Evolutionary conservation across 2,888 invertebrate genomes (phyloP).

Genomic region (Andrena bicolor): DNA sequence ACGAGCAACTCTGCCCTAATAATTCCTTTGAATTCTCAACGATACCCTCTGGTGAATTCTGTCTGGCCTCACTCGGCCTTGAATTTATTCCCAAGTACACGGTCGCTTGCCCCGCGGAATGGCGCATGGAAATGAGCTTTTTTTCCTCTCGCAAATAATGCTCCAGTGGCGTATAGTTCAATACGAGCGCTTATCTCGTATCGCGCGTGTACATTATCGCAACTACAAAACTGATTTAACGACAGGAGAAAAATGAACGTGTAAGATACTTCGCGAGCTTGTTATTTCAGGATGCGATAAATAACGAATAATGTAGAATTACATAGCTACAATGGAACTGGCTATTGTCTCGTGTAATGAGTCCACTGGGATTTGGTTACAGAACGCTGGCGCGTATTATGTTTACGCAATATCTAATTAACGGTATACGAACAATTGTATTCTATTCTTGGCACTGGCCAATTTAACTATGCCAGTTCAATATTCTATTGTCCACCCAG

Average conservation of each 20-base stretch:
- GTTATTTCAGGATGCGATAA: background rate
- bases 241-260: background rate
- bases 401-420: background rate
- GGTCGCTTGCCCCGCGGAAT: background rate
- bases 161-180: background rate
- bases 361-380: background rate
- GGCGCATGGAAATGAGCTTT: constrained; percentile 17
- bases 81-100: background rate
- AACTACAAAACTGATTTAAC: constrained; percentile 9
- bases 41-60: constrained; percentile 33
- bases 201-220: constrained; percentile 25
- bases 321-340: background rate
- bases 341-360: background rate
- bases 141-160: background rate
- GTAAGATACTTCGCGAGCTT: constrained; percentile 18
- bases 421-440: background rate
- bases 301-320: constrained; percentile 6
- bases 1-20: constrained; percentile 6
- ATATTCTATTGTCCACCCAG: background rate
- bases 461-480: background rate
- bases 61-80: background rate
- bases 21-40: constrained; percentile 53
- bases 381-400: background rate
- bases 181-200: constrained; percentile 19
- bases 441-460: background rate